These are phyloP conservation scores for Hirtodrosophila histrioides DNA, from an alignment of 2,888 invertebrate genomes.

Conservation along the genomic window DNA sequence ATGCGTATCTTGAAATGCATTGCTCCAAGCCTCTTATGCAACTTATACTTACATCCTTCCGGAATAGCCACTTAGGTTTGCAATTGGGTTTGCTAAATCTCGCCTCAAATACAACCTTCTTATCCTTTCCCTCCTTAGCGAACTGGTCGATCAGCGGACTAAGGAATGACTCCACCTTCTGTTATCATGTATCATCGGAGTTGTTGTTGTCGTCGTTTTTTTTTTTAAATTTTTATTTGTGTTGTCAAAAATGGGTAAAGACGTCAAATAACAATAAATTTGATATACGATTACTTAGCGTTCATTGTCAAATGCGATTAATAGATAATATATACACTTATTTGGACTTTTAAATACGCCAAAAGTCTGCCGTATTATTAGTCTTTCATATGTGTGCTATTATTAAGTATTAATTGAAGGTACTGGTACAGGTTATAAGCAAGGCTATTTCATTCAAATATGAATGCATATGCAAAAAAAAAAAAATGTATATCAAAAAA, in stretches of 20 bases:
- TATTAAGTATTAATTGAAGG: conserved; percentile 2
- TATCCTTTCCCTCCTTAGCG: conserved; percentile 98
- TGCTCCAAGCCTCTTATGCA: not conserved
- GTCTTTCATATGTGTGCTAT: conserved; percentile 9
- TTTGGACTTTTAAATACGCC: conserved; percentile 2
- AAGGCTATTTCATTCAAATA: not conserved
- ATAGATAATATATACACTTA: conserved; percentile 24
- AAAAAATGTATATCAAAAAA: conserved; percentile 13
- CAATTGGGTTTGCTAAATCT: conserved; percentile 98
- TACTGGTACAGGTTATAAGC: conserved; percentile 15
- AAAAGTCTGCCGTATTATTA: not conserved
- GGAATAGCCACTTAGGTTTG: conserved; percentile 96
- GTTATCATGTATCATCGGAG: conserved; percentile 60
- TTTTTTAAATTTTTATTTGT: conserved; percentile 42
- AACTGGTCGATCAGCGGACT: conserved; percentile 97
- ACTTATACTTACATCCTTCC: conserved; percentile 92
- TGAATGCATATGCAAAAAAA: not conserved
- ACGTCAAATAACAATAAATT: conserved; percentile 66
- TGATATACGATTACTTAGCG: conserved; percentile 60
- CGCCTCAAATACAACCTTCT: conserved; percentile 96
- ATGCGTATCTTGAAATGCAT: no score
- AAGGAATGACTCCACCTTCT: conserved; percentile 98
- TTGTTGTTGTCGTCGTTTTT: conserved; percentile 30
- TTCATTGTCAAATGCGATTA: conserved; percentile 17
- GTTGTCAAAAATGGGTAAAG: conserved; percentile 85